Evolutionary conservation across 1,140 invertebrate species (phyloP).

Genomic region (Rhagoletis zephyria): DNA sequence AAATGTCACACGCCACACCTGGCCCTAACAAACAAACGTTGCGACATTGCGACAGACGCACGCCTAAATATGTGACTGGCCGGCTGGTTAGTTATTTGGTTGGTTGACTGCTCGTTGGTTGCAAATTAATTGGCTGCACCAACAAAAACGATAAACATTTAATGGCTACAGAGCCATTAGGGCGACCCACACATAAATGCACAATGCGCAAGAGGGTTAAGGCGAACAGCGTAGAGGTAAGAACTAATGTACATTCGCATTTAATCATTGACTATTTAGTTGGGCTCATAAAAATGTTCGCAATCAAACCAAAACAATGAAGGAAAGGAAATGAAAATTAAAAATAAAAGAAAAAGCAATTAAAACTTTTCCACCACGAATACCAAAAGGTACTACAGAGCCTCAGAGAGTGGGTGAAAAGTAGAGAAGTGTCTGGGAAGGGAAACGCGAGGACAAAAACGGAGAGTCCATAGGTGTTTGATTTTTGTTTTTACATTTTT

Average conservation of each 20-base stretch:
- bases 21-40: not conserved
- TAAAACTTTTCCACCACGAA: constrained; percentile 32
- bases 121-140: constrained; percentile 49
- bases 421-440: no score
- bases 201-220: not conserved
- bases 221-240: not conserved
- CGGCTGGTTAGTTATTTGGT: not conserved
- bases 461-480: not conserved
- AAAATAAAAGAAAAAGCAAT: constrained; percentile 3
- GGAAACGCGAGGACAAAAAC: not conserved
- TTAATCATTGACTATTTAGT: constrained; percentile 36
- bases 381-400: not conserved
- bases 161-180: not conserved
- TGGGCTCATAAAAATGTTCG: constrained; percentile 22
- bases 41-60: not conserved
- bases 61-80: not conserved
- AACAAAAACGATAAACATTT: constrained; percentile 23
- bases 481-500: not conserved
- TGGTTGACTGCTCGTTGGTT: not conserved
- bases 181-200: constrained; percentile 18
- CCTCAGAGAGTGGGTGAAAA: not conserved
- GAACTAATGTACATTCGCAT: not conserved
- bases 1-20: constrained; percentile 44
- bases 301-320: not conserved
- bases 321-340: not conserved